Conservation (phyloP, 2,113 vertebrate species). For the Noctilio leporinus region DNA sequence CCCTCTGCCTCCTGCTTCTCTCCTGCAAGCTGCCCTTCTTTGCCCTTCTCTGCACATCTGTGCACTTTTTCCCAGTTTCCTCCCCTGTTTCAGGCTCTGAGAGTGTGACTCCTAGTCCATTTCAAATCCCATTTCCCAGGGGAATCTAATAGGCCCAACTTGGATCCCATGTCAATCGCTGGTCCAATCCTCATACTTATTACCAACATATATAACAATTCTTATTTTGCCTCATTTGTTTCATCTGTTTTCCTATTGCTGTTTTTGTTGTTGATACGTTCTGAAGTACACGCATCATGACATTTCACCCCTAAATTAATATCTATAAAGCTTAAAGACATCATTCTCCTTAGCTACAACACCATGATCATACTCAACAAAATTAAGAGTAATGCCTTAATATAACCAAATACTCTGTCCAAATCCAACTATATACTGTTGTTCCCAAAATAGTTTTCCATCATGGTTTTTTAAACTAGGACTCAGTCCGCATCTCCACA, state of each 20-base stretch:
- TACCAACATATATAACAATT: background rate
- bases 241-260: background rate
- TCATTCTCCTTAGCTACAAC: background rate
- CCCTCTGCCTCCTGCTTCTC: background rate
- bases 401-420: background rate
- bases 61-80: background rate
- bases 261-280: background rate
- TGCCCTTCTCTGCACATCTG: background rate
- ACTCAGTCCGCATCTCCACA: background rate
- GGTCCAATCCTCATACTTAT: background rate
- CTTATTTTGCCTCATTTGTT: background rate
- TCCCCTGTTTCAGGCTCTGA: background rate
- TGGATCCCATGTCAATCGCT: background rate
- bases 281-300: background rate
- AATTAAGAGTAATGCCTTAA: background rate
- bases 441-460: background rate
- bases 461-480: background rate
- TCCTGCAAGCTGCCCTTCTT: background rate
- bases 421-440: background rate
- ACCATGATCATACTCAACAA: background rate
- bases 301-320: background rate
- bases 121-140: background rate
- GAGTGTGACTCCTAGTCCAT: background rate
- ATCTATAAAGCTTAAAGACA: background rate
- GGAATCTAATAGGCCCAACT: background rate